These are phyloP conservation scores for Mus caroli DNA, from an alignment of 2,797 vertebrate genomes.

Conservation along the genomic window DNA sequence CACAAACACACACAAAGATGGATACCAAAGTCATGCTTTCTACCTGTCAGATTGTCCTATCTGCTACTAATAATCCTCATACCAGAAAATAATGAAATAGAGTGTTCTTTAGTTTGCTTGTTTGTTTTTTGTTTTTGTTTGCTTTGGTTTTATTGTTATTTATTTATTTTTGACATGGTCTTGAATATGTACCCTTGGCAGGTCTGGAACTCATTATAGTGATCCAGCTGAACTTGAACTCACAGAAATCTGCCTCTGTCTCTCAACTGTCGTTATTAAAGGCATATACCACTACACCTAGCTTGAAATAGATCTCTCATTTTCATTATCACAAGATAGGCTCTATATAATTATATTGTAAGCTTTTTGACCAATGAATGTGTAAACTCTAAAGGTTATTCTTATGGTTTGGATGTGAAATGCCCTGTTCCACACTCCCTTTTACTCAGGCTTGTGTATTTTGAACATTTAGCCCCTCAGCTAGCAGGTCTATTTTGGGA, in stretches of 20 bases:
- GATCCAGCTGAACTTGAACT: not conserved
- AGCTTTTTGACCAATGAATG: not conserved
- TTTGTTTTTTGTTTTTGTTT: not conserved
- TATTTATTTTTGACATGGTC: not conserved
- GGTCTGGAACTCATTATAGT: not conserved
- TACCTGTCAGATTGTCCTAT: not conserved
- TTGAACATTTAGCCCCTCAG: not conserved
- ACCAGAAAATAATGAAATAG: constrained; percentile 12
- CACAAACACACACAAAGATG: not conserved
- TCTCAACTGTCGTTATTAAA: not conserved
- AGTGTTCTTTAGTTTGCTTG: not conserved
- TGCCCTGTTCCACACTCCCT: not conserved
- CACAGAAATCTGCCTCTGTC: not conserved
- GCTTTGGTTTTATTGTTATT: not conserved
- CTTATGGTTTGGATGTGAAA: not conserved
- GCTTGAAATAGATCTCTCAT: not conserved
- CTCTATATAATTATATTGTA: constrained; percentile 37
- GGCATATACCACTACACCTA: not conserved
- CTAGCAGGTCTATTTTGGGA: not conserved
- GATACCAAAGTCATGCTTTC: not conserved
- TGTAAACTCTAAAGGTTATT: constrained; percentile 3
- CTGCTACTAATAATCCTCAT: not conserved
- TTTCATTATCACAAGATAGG: constrained; percentile 32
- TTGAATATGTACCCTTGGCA: not conserved
- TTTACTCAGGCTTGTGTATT: not conserved